Evolutionary conservation across 1,140 invertebrate species (phyloP).

Genomic region (Cyphomyrmex costatus): DNA sequence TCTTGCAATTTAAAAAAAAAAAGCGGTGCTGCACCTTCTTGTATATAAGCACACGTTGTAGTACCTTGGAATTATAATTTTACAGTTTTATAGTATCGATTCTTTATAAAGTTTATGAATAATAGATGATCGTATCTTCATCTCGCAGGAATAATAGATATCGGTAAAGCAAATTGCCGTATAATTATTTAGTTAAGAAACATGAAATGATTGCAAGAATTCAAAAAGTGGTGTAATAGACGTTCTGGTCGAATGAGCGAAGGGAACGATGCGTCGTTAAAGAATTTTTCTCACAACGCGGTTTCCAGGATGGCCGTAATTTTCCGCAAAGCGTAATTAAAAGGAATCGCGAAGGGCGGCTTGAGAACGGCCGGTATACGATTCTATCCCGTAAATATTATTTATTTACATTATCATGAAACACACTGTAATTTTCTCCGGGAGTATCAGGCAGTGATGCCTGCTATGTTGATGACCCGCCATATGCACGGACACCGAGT

Average conservation of each 20-base stretch:
- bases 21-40: not conserved
- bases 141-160: conserved; percentile 5
- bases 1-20: not conserved
- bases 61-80: conserved; percentile 4
- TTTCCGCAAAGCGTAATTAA: conserved; percentile 45
- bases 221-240: conserved; percentile 24
- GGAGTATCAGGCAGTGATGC: not conserved
- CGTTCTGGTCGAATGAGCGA: conserved; percentile 24
- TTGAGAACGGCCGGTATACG: not conserved
- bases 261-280: conserved; percentile 41
- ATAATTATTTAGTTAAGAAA: conserved; percentile 40
- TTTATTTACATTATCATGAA: conserved; percentile 44
- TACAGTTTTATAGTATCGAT: not conserved
- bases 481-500: not conserved
- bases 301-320: conserved; percentile 44
- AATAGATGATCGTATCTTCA: conserved; percentile 19
- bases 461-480: conserved; percentile 25
- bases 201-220: conserved; percentile 26
- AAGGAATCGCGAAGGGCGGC: not conserved
- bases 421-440: conserved; percentile 42
- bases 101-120: not conserved
- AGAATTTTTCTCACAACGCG: conserved; percentile 23
- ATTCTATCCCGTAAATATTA: conserved; percentile 29
- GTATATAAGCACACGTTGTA: not conserved
- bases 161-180: conserved; percentile 25